Evolutionary conservation across 1,140 invertebrate species (phyloP).

Genomic region (Dinoponera quadriceps): DNA sequence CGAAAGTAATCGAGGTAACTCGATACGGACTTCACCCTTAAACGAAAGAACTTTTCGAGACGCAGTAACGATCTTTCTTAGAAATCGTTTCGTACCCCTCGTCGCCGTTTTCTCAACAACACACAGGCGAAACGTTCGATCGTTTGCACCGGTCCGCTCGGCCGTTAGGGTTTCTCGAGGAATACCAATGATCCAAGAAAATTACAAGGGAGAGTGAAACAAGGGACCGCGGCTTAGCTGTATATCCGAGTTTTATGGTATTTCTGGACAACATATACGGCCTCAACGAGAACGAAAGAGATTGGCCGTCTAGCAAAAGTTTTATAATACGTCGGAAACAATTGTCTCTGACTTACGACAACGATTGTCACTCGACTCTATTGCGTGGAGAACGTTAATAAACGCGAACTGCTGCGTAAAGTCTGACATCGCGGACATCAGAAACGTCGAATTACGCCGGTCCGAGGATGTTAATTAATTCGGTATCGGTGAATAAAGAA

Average conservation of each 20-base stretch:
- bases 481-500: too few species aligned
- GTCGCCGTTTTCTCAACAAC: conserved; percentile 20
- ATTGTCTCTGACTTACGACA: neutral
- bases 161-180: conserved; percentile 47
- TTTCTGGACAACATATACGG: conserved; percentile 29
- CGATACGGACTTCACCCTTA: conserved; percentile 61
- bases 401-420: too few species aligned
- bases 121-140: conserved; percentile 46
- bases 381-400: too few species aligned
- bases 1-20: conserved; percentile 65
- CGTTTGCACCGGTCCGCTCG: conserved; percentile 50
- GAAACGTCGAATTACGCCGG: too few species aligned
- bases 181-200: conserved; percentile 70
- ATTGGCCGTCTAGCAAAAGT: conserved; percentile 6
- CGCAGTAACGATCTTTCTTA: conserved; percentile 49
- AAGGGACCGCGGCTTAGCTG: conserved; percentile 28
- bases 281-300: conserved; percentile 24
- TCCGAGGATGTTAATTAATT: too few species aligned
- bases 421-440: too few species aligned
- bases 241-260: conserved; percentile 47
- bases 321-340: conserved; percentile 4
- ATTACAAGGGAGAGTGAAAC: conserved; percentile 53
- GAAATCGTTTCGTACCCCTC: conserved; percentile 39
- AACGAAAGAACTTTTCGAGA: conserved; percentile 52
- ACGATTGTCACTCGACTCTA: neutral